Evolutionary conservation across 2,888 invertebrate species (phyloP).

Genomic region (Parascotia fuliginaria): DNA sequence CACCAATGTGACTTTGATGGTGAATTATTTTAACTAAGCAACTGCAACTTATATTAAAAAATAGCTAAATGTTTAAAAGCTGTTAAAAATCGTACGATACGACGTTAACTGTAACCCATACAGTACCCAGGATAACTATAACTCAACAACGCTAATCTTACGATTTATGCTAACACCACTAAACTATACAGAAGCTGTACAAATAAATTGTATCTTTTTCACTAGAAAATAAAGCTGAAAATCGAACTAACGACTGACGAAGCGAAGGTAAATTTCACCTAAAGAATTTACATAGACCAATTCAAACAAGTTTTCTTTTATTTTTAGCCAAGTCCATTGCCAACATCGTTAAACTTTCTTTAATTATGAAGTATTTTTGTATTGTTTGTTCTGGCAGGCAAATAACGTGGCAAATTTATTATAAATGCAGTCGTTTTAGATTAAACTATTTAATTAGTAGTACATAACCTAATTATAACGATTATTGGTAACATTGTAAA

Average conservation of each 20-base stretch:
- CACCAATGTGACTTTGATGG: no score
- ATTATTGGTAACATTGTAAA: no score
- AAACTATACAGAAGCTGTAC: constrained; percentile 5
- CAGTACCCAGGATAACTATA: constrained; percentile 38
- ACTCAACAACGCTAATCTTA: constrained; percentile 35
- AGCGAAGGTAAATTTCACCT: constrained; percentile 24
- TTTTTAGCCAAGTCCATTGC: constrained; percentile 46
- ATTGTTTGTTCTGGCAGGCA: constrained; percentile 43
- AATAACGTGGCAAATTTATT: constrained; percentile 10
- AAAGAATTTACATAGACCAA: constrained; percentile 44
- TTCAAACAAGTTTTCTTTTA: constrained; percentile 31
- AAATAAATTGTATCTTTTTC: constrained; percentile 16
- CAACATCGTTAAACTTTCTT: constrained; percentile 64
- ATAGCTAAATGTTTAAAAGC: no score
- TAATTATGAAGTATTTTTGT: constrained; percentile 54
- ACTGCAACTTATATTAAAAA: no score
- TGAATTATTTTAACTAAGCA: no score
- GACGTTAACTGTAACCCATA: constrained; percentile 24
- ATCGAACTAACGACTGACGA: constrained; percentile 6
- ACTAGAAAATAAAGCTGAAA: constrained; percentile 13
- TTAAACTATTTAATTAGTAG: no score
- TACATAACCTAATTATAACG: no score
- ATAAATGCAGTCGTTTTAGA: no score
- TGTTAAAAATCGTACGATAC: background rate
- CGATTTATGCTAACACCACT: constrained; percentile 33